phyloP scores from a whole-genome alignment of 2,888 invertebrate species.

The Apodemia duryi region DNA sequence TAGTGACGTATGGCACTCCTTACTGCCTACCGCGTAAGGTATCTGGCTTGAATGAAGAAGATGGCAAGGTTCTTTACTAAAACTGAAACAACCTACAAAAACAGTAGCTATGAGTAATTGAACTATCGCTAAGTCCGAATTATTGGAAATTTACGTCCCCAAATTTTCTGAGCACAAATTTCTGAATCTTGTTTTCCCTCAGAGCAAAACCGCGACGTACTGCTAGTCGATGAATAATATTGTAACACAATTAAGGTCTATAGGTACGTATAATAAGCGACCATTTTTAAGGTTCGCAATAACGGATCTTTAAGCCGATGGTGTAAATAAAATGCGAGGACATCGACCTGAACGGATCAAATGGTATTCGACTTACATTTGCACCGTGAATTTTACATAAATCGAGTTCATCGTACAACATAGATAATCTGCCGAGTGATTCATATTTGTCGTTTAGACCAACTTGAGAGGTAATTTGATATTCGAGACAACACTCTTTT shows the following conservation, averaged over 20 bases:
- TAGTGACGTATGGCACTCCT: too few relatives aligned
- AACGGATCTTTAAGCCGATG: conserved; percentile 63
- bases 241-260: conserved; percentile 6
- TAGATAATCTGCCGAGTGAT: conserved; percentile 41
- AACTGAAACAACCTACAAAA: too few relatives aligned
- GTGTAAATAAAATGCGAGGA: conserved; percentile 69
- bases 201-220: not conserved
- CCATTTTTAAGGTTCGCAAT: conserved; percentile 62
- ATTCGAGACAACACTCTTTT: not conserved
- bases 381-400: conserved; percentile 57
- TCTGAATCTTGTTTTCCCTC: too few relatives aligned
- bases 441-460: conserved; percentile 36
- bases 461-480: not conserved
- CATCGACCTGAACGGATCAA: conserved; percentile 70
- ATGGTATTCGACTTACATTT: conserved; percentile 58
- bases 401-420: conserved; percentile 34
- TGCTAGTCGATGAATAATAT: not conserved
- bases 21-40: too few relatives aligned
- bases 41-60: too few relatives aligned
- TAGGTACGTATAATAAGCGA: conserved; percentile 11
- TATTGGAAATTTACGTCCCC: too few relatives aligned
- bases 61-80: too few relatives aligned
- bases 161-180: too few relatives aligned
- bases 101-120: too few relatives aligned
- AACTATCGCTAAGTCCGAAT: too few relatives aligned